Percentiles rank a stretch among this genome's conserved stretches.
Conservation (phyloP, 2,113 vertebrate species). For the Psilopogon haemacephalus region DNA sequence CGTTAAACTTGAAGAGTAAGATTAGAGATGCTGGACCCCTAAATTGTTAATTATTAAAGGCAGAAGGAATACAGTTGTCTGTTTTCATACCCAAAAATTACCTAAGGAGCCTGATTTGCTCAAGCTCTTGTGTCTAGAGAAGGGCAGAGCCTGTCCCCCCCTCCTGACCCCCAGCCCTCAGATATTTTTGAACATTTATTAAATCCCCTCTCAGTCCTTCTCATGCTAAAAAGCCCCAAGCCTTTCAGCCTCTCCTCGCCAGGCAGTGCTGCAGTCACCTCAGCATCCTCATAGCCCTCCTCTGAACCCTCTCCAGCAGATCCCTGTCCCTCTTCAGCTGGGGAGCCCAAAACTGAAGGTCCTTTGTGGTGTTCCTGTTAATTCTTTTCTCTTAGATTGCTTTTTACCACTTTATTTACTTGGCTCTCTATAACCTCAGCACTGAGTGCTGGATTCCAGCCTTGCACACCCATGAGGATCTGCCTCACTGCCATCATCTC, state of each 20-base stretch:
- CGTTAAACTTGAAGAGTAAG: neutral
- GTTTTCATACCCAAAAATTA: neutral
- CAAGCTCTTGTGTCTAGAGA: no score
- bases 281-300: no score
- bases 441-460: neutral
- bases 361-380: neutral
- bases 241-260: no score
- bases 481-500: neutral
- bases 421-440: neutral
- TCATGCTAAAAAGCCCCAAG: no score
- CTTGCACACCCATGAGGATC: neutral
- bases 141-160: no score
- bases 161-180: no score
- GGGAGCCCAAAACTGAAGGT: no score
- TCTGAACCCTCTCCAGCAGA: no score
- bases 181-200: no score
- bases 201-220: no score
- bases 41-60: rapidly evolving
- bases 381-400: neutral
- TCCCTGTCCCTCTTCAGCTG: no score
- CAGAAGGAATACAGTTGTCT: neutral
- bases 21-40: neutral
- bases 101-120: neutral
- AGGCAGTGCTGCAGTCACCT: no score
- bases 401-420: neutral